Evolutionary conservation across 2,888 invertebrate species (phyloP), one percentile per base, ranked within the genome.

Genomic region (Notodonta ziczac): DNA sequence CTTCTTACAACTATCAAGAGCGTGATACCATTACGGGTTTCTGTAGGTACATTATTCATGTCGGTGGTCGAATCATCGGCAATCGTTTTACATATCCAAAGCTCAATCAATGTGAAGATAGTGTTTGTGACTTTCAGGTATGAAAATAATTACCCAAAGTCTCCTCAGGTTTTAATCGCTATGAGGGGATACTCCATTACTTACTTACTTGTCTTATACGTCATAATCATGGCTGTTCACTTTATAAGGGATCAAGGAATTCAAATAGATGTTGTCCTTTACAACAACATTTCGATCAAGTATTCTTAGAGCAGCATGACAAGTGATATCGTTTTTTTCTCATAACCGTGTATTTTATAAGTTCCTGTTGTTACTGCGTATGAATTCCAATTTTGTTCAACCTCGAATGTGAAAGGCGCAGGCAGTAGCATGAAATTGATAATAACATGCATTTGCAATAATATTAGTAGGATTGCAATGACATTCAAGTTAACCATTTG

Each of bases 331-430:
- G 57, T 16, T 40, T 59, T 61, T 73, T 63, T 55, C 60, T 70
- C 35, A 65, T 77, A 62, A 57, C 60, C 60, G 5, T 24, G 10
- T 35, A 64, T 67, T 67, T 65, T 66, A 62, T 53, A 62, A 58
- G 61, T 58, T 64, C 58, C 57, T 54, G 54, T 56, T 63, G 56
- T 59, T 54, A 56, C 35, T 60, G 48, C 53, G 56, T 64, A 56
- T 65, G 58, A 40, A 55, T 53, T 35, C 13, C 53, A 53, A n/a
- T 39, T 16, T 35, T 59, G 56, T 62, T 61, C 58, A 70, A 61
- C 77, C 79, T 80, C 65, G 73, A 70, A 68, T 67, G 59, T 73
- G 74, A 77, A 78, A 73, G 70, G 74, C 66, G 58, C 61, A 50
- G 54, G 63, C 56, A 66, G 58, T 62, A 13, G 61, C 52, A 61